Base-by-base conservation (phyloP, 2,888 invertebrate genomes). In the Diploptera punctata region DNA sequence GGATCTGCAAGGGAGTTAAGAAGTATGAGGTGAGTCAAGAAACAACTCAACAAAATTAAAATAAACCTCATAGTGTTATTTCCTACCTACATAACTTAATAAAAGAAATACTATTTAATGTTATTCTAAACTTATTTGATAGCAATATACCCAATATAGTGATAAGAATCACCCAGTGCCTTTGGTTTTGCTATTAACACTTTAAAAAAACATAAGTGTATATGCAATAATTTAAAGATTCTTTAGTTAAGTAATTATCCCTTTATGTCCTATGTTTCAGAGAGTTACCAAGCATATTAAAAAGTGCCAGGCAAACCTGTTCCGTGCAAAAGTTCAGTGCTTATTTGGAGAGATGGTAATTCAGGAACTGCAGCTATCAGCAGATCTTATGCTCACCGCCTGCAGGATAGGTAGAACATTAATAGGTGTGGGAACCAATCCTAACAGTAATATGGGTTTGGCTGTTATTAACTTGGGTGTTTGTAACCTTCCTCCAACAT, bases 381-480 rank as follows among this genome's bases (percentile, higher is more conserved):
- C 86, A 73, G 89, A 89, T 78, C 81, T 90, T 52, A 87, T 89
- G 86, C 79, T 88, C 26, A 84, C 88, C 1, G 86, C 88, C 2
- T 83, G 7, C 77, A 86, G 87, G 79, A 85, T 89, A 73, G 88
- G 88, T 3, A 82, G 87, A 73, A 86, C 87, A 1, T 77, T 88
- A 72, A 84, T 88, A 38, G 82, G 86, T 43, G 82, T 86, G 69
- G 87, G 89, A 68, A 81, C 85, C 38, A 87, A 87, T 80, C 87
- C 88, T 16, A 84, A 85, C 72, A 84, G 84, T 75, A 85, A 85
- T 75, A 84, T 86, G 84, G 88, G 88, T 0, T 81, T 86, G 33
- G 83, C 86, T 52, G 86, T 87, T 54, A 85, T 89, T 62, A 89
- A 88, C 79, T 83, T 88, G 71, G 89, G 89, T 21, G 85, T 89